Conservation (phyloP, 1,140 invertebrate genomes). For the Pogonomyrmex barbatus region DNA sequence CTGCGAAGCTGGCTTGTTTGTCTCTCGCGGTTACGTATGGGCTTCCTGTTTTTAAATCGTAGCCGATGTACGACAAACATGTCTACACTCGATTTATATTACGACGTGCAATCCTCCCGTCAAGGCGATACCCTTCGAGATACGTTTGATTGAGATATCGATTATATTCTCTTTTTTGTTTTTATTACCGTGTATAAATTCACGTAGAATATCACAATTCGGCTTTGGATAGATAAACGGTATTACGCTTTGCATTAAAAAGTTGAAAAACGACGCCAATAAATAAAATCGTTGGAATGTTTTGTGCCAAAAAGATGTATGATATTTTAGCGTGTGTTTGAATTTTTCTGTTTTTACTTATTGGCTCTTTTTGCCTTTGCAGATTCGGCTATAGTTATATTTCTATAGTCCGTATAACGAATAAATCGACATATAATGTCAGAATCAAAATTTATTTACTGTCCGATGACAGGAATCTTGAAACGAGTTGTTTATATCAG, state of each 20-base stretch:
- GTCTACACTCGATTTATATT: conserved; percentile 10
- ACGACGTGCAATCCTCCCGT: not conserved
- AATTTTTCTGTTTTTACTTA: not conserved
- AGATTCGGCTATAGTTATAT: not conserved
- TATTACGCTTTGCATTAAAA: not conserved
- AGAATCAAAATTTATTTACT: not conserved
- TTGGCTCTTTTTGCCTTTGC: not conserved
- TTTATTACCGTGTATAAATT: not conserved
- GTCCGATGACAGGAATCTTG: not conserved
- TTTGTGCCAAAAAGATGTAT: not conserved
- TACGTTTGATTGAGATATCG: not conserved
- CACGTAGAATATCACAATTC: not conserved
- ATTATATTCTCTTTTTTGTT: too few relatives aligned
- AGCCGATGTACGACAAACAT: conserved; percentile 18
- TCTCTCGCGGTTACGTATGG: conserved; percentile 36
- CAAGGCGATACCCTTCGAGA: not conserved
- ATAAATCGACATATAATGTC: conserved; percentile 11
- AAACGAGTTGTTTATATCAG: not conserved
- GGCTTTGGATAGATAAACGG: not conserved
- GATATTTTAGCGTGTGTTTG: not conserved
- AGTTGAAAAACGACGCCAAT: not conserved
- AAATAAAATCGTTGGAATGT: not conserved
- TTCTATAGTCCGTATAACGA: not conserved
- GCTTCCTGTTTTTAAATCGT: conserved; percentile 42
- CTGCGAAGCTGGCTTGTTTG: conserved; percentile 56